These are phyloP conservation scores for Pristiophorus japonicus DNA, from an alignment of 2,113 vertebrate species.

Conservation along the genomic window DNA sequence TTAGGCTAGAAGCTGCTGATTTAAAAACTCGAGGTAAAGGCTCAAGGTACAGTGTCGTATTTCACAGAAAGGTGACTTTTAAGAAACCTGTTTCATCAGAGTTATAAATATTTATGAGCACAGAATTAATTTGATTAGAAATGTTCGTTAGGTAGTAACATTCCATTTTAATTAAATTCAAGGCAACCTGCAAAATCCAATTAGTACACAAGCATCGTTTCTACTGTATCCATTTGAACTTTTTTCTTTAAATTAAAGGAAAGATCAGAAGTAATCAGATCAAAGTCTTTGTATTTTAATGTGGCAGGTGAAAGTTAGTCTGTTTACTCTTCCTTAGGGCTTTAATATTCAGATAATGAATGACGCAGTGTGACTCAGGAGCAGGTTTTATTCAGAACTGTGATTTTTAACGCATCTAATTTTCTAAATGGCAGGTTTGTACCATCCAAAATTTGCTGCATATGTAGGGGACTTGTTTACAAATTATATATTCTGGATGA, in stretches of 20 bases:
- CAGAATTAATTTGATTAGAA: not conserved
- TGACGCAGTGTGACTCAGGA: not conserved
- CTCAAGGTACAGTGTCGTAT: too few species aligned
- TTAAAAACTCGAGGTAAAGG: not conserved
- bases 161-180: slow-evolving; percentile 3
- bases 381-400: not conserved
- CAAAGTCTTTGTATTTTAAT: not conserved
- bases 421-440: not conserved
- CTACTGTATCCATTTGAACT: not conserved
- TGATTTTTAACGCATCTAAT: not conserved
- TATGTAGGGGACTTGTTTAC: not conserved
- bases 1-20: not conserved
- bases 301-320: not conserved
- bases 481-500: not conserved
- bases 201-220: too few species aligned
- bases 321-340: not conserved
- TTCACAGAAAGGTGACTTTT: not conserved
- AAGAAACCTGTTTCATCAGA: not conserved
- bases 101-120: not conserved
- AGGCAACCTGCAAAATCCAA: not conserved
- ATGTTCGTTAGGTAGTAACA: not conserved
- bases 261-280: not conserved
- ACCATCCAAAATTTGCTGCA: not conserved
- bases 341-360: not conserved
- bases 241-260: not conserved